Base-by-base conservation (phyloP, 2,113 vertebrate species). In the Eretmochelys imbricata region DNA sequence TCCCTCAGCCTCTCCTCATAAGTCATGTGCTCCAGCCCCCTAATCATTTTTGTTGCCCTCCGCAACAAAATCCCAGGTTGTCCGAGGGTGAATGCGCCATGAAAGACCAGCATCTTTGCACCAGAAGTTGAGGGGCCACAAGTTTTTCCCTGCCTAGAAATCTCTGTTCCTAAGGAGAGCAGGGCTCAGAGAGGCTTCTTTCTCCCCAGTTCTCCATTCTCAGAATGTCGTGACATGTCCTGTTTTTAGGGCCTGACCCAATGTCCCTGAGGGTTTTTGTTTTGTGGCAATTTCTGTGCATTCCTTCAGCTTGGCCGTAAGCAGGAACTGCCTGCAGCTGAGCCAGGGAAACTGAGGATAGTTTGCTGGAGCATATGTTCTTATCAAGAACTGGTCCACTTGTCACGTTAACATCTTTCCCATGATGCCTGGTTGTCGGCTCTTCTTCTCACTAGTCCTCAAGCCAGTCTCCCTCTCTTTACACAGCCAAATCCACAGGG, bases 91-190 rank as follows among this genome's bases (percentile, higher is more conserved):
- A 50, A 11, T 35, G 20, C 91, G 85, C 84, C 88, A 91, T 85
- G 57, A 93, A 93, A 81, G 87, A 83, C 49, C 82, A 94, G 7
- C 51, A 42, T 88, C 84, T 88, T 72, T 93, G 72, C 87, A 93
- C 38, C 27, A 49, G 20, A 57, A 27, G 1, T 76, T 91, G 49
- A 87, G 88, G 88, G 54, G 87, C 55, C 65, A 92, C 80, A 57
- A 95, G 81, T 53, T 91, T 94, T 94, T 35, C 19, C 93, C 55
- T 57, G 50, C 6, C 8, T 35, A 69, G 49, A 31, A n/a, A 62
- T 62, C 6, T 59, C 25, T 50, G 46, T 49, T 80, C 19, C 22
- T 88, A 24, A 35, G 87, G 59, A 88, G 10, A 65, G 25, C 62
- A 62, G 46, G 35, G 5, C 51, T 51, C 8, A 10, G 46, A 48